These are phyloP conservation scores for Microctonus aethiopoides DNA, from an alignment of 2,888 invertebrate species.

Conservation along the genomic window DNA sequence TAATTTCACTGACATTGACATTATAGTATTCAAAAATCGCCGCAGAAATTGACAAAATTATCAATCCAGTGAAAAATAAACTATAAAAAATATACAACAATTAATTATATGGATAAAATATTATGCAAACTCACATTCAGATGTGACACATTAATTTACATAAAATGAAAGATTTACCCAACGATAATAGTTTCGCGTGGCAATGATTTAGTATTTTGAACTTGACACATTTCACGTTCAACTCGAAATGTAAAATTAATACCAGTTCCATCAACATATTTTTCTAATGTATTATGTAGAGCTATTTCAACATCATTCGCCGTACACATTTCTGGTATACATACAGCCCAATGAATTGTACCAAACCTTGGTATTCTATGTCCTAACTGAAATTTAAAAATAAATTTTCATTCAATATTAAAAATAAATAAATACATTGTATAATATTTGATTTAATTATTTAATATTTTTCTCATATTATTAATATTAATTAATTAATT, in stretches of 20 bases:
- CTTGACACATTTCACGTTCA: conserved; percentile 74
- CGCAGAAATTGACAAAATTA: conserved; percentile 63
- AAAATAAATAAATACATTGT: neutral
- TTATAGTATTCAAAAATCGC: conserved; percentile 62
- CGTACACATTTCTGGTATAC: conserved; percentile 74
- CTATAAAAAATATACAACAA: conserved; percentile 51
- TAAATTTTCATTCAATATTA: neutral
- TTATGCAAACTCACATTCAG: neutral
- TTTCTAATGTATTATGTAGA: conserved; percentile 68
- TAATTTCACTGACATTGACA: conserved; percentile 62
- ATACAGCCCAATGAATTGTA: conserved; percentile 76
- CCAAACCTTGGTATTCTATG: conserved; percentile 77
- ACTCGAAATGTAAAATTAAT: conserved; percentile 72
- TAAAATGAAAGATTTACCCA: conserved; percentile 61
- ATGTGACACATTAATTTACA: neutral
- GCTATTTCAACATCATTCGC: conserved; percentile 72
- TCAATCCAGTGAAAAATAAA: conserved; percentile 67
- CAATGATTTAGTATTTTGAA: conserved; percentile 59
- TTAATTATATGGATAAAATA: neutral
- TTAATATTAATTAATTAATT: too few species aligned
- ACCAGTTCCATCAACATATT: conserved; percentile 70
- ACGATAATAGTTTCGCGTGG: conserved; percentile 69
- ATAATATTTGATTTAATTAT: neutral
- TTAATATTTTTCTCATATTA: too few species aligned
- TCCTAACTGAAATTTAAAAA: conserved; percentile 70